phyloP scores from a whole-genome alignment of 2,113 vertebrate genomes.

The Ivindomyrus marchei region DNA sequence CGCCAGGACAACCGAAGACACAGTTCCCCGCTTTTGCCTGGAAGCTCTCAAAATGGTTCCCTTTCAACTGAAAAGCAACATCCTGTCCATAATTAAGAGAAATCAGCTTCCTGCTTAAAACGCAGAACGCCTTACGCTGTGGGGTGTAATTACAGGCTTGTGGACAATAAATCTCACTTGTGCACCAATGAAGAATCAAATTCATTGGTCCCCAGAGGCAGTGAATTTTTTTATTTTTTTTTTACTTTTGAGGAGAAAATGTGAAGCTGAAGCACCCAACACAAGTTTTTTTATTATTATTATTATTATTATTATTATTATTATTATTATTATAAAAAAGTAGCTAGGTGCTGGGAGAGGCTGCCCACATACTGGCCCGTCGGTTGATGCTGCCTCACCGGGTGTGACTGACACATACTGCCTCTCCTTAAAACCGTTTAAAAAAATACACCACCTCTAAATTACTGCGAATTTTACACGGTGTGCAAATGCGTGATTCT shows the following conservation, averaged over 20 bases:
- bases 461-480: background rate
- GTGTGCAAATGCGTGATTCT: background rate
- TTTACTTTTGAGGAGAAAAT: constrained; percentile 15
- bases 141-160: background rate
- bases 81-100: background rate
- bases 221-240: constrained; percentile 7
- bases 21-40: background rate
- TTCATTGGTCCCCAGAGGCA: constrained; percentile 14
- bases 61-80: constrained; percentile 8
- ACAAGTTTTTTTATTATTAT: background rate
- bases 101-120: background rate
- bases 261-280: constrained; percentile 21
- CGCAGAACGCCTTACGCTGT: background rate
- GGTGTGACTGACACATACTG: constrained; percentile 31
- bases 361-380: constrained; percentile 13
- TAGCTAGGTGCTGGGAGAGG: constrained; percentile 39
- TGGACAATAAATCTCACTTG: background rate
- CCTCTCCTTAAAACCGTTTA: background rate
- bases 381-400: constrained; percentile 17
- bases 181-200: background rate
- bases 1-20: background rate
- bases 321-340: constrained; percentile 33
- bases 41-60: background rate
- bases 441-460: background rate
- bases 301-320: constrained; percentile 15